Conservation (phyloP, 92 coral and sea anemone genomes). For the Heteractis magnifica region DNA sequence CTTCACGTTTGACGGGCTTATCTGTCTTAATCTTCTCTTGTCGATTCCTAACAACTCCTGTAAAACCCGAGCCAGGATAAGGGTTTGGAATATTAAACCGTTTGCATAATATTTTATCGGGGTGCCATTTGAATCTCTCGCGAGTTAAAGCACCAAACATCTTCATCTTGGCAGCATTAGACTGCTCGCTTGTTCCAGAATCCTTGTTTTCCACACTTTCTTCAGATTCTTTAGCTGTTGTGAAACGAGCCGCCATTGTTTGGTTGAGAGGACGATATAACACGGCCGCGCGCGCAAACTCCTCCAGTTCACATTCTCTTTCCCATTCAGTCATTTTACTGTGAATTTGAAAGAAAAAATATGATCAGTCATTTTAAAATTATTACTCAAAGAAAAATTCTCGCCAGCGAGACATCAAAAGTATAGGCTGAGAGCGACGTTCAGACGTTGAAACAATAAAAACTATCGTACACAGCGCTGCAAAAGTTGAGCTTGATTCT, state of each 20-base stretch:
- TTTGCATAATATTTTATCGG: constrained; percentile 81
- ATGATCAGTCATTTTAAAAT: too few species aligned
- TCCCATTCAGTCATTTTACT: constrained; percentile 97
- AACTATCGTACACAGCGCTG: too few species aligned
- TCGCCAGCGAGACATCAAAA: too few species aligned
- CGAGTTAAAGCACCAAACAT: constrained; percentile 97
- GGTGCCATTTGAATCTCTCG: constrained; percentile 89
- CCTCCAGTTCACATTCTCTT: constrained; percentile 92
- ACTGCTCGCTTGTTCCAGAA: constrained; percentile 49
- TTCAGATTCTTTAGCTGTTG: constrained; percentile 75
- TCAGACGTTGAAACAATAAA: too few species aligned
- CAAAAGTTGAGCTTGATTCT: too few species aligned
- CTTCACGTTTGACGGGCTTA: background rate
- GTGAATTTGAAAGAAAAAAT: background rate
- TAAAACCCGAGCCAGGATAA: constrained; percentile 71
- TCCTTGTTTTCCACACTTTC: constrained; percentile 57
- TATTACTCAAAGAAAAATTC: too few species aligned
- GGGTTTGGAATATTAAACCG: constrained; percentile 96
- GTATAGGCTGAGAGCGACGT: too few species aligned
- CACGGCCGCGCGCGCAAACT: constrained; percentile 78
- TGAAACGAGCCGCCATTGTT: constrained; percentile 90
- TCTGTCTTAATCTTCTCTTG: background rate
- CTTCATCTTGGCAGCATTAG: constrained; percentile 72
- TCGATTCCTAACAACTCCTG: constrained; percentile 62
- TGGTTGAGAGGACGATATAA: constrained; percentile 82